Conservation (phyloP, 2,113 vertebrate genomes). For the Falcunculus frontatus region DNA sequence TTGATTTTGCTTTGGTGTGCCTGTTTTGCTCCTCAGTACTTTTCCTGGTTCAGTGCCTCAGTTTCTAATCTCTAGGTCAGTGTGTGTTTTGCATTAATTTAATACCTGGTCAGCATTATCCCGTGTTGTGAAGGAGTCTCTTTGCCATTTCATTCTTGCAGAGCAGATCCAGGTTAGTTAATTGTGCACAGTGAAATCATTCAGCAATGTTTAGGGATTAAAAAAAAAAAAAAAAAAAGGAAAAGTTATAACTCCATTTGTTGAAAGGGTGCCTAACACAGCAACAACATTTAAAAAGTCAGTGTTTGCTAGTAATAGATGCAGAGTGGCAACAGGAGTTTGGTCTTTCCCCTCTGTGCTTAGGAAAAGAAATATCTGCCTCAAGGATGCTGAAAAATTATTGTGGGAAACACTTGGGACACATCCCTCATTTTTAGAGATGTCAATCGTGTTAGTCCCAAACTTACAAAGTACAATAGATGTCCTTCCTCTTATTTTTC, state of each 20-base stretch:
- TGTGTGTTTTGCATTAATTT: constrained; percentile 34
- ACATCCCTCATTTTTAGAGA: neutral
- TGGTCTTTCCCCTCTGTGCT: neutral
- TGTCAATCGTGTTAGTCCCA: neutral
- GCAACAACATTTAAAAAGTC: neutral
- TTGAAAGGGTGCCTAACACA: neutral
- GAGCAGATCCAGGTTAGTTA: neutral
- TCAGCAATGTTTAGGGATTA: neutral
- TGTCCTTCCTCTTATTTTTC: neutral
- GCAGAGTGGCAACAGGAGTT: neutral
- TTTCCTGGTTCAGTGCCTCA: constrained; percentile 19
- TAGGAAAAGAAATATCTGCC: neutral
- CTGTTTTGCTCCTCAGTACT: constrained; percentile 21
- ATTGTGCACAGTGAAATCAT: neutral
- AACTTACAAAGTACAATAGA: neutral
- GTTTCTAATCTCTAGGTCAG: neutral
- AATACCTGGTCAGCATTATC: constrained; percentile 32
- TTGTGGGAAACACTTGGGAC: neutral
- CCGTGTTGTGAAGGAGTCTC: neutral
- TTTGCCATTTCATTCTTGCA: neutral
- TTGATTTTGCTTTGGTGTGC: neutral
- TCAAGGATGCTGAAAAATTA: constrained; percentile 13
- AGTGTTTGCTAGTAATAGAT: neutral
- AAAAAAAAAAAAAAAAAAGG: neutral
- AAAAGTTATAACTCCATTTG: neutral